Evolutionary conservation across 35 echinoderm and acorn worm species (phyloP), one percentile per base, ranked within the genome.

Genomic region (Stichopus chloronotus): DNA sequence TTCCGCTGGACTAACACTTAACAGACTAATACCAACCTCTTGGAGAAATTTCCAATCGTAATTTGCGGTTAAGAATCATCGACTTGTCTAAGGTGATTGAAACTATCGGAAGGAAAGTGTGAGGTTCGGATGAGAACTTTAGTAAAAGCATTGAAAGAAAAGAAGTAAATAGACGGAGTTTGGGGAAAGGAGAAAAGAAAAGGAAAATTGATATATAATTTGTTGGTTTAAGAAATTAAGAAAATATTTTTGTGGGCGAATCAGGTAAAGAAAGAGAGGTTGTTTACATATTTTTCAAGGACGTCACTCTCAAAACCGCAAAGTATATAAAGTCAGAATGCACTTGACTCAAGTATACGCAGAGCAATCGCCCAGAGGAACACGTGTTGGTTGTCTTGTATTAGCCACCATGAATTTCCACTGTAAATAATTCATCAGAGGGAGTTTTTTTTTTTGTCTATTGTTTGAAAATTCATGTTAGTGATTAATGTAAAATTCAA

Each of bases 171-270:
- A 19, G 61, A 14, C 9, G 61, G 9, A 65, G 19, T 9, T 14
- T 5, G 19, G 19, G 30, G 30, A 43, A 43, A 43, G 61, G 19
- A 65, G 11, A 65, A 14, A 19, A 5, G 19, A 65, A 19, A 65
- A 83, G 4, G 55, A 9, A 43, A 83, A 83, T n/a, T 16, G 55
- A 55, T 19, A 7, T 55, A 83, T 17, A 19, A 83, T 14, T 83
- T 83, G 80, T 83, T 83, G 80, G 53, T 83, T 83, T 83, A 83
- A 56, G 80, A 20, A 57, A 56, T 83, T 83, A 83, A 56, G 61
- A 65, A 65, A 65, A 65, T 65, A 65, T 65, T 65, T 65, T 65
- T 65, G 5, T 19, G 11, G 61, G 19, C 61, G 61, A 11, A 19
- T 65, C 61, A 65, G 19, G 61, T 11, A 19, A 65, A 14, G 19